Evolutionary conservation across 2,888 invertebrate species (phyloP).

Genomic region (Nymphalis urticae): DNA sequence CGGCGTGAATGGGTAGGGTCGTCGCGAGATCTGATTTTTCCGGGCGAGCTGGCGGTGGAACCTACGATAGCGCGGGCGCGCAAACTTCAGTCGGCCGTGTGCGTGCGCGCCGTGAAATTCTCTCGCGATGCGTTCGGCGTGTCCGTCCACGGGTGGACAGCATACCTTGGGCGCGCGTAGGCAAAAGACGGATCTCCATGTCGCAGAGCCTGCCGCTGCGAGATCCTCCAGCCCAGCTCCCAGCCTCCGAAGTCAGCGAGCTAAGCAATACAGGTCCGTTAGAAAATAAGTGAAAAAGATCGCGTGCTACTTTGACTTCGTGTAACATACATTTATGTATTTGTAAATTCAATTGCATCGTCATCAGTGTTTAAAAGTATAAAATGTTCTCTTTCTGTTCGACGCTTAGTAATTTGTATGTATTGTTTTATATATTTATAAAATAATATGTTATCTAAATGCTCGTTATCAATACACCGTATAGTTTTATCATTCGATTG

Average conservation of each 20-base stretch:
- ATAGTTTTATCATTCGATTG: conserved; percentile 34
- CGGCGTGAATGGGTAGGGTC: conserved; percentile 78
- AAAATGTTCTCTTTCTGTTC: neutral
- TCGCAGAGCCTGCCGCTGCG: conserved; percentile 64
- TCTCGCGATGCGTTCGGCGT: conserved; percentile 70
- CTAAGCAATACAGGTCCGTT: conserved; percentile 76
- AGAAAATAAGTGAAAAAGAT: conserved; percentile 41
- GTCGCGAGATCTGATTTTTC: conserved; percentile 75
- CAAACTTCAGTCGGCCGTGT: conserved; percentile 70
- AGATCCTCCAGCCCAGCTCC: conserved; percentile 74
- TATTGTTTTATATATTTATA: conserved; percentile 18
- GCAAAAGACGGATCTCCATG: conserved; percentile 80
- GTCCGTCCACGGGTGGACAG: conserved; percentile 46
- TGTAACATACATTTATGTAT: conserved; percentile 39
- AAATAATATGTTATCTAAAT: conserved; percentile 23
- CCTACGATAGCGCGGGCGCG: conserved; percentile 60
- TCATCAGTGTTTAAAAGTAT: neutral
- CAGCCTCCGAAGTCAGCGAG: conserved; percentile 79
- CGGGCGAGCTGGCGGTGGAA: conserved; percentile 65
- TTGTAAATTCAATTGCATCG: conserved; percentile 1
- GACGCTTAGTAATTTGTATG: neutral
- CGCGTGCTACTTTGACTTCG: conserved; percentile 44
- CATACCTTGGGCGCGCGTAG: conserved; percentile 77
- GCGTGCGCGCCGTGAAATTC: conserved; percentile 79
- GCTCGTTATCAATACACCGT: conserved; percentile 47